Conservation (phyloP, 2,888 invertebrate species). For the Leucoptera coffeella region DNA sequence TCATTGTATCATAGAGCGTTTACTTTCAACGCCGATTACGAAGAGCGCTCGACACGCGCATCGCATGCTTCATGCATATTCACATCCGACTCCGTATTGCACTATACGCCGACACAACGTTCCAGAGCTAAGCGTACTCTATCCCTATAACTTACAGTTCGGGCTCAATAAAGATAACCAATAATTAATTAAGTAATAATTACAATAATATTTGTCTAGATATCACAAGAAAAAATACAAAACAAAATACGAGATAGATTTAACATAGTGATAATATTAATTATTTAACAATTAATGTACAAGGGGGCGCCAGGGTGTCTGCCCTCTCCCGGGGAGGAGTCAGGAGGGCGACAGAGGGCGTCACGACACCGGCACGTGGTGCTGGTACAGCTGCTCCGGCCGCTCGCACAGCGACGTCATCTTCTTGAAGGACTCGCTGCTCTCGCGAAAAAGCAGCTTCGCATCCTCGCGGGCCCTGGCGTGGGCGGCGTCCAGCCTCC, state of each 20-base stretch:
- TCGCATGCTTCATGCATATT: slow-evolving; percentile 36
- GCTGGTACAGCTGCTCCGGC: slow-evolving; percentile 48
- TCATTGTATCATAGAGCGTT: slow-evolving; percentile 50
- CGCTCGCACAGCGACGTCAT: slow-evolving; percentile 50
- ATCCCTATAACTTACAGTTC: slow-evolving; percentile 49
- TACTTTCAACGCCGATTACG: slow-evolving; percentile 54
- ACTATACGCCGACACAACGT: slow-evolving; percentile 28
- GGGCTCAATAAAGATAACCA: no score
- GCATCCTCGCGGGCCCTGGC: slow-evolving; percentile 36
- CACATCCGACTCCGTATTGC: slow-evolving; percentile 44
- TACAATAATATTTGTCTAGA: slow-evolving; percentile 44
- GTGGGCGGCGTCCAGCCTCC: slow-evolving; percentile 36
- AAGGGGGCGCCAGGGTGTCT: slow-evolving; percentile 16
- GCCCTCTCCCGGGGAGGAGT: slow-evolving; percentile 34
- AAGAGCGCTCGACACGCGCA: slow-evolving; percentile 44
- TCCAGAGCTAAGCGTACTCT: slow-evolving; percentile 21
- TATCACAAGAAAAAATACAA: slow-evolving; percentile 53
- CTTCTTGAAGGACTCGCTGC: slow-evolving; percentile 45
- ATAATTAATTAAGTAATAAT: slow-evolving; percentile 42
- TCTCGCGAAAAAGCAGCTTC: slow-evolving; percentile 49
- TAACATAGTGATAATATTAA: slow-evolving; percentile 51
- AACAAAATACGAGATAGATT: slow-evolving; percentile 50
- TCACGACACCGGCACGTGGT: slow-evolving; percentile 51
- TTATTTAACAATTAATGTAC: slow-evolving; percentile 36
- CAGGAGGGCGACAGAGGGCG: slow-evolving; percentile 27